Percentiles rank a stretch among this genome's conserved stretches.
phyloP scores from a whole-genome alignment of 2,797 vertebrate species.

The Cyclopterus lumpus region DNA sequence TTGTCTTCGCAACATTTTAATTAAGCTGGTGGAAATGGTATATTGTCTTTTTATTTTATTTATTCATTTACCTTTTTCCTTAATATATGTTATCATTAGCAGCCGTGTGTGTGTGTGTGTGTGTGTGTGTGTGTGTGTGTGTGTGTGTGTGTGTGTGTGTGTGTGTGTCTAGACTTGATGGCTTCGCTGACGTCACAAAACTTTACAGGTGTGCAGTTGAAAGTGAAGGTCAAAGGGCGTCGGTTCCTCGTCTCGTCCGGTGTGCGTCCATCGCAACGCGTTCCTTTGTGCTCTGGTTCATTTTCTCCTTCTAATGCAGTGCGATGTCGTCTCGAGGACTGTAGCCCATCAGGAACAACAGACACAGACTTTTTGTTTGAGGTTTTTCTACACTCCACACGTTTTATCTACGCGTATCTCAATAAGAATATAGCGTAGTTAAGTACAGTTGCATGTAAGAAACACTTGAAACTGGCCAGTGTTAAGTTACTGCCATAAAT shows the following conservation, averaged over 20 bases:
- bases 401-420: not conserved
- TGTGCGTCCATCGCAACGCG: not conserved
- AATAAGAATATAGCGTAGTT: not conserved
- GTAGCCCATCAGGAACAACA: not conserved
- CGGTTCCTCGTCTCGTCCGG: not conserved
- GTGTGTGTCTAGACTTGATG: not conserved
- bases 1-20: conserved; percentile 27
- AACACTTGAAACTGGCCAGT: not conserved
- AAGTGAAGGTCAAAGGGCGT: not conserved
- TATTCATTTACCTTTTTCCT: not conserved
- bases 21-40: not conserved
- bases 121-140: not conserved
- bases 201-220: not conserved
- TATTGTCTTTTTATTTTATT: not conserved
- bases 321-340: conserved; percentile 3
- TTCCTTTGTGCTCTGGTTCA: not conserved
- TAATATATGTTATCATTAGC: not conserved
- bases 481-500: not conserved
- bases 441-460: not conserved
- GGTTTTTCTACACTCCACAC: not conserved
- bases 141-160: not conserved
- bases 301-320: not conserved
- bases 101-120: not conserved
- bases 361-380: not conserved
- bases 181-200: not conserved